These are phyloP conservation scores for Alouatta palliata DNA, from an alignment of 2,113 vertebrate genomes.

Conservation along the genomic window DNA sequence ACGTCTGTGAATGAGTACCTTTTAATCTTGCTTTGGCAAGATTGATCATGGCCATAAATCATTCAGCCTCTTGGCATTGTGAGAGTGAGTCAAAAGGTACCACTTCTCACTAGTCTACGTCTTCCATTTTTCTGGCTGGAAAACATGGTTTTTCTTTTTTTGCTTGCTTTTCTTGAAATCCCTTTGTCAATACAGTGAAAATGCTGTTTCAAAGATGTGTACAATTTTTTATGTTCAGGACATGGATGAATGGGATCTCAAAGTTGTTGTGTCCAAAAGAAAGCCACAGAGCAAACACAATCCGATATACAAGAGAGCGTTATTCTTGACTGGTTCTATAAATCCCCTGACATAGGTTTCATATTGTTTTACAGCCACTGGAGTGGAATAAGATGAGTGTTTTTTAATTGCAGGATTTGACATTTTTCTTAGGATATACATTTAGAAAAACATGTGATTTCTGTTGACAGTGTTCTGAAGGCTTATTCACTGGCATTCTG, in stretches of 20 bases:
- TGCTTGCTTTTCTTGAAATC: conserved; percentile 37
- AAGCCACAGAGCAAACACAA: neutral
- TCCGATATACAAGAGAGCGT: neutral
- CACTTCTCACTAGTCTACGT: neutral
- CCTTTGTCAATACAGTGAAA: neutral
- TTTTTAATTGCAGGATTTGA: neutral
- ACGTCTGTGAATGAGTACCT: neutral
- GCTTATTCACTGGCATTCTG: neutral
- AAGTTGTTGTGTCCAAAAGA: conserved; percentile 14
- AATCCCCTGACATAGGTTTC: no score
- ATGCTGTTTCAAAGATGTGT: conserved; percentile 8
- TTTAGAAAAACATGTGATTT: conserved; percentile 10
- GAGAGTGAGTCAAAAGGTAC: neutral
- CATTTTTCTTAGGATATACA: neutral
- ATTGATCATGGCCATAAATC: conserved; percentile 51
- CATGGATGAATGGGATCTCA: conserved; percentile 5
- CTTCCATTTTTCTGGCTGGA: conserved; percentile 25
- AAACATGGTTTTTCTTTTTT: neutral
- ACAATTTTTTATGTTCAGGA: neutral
- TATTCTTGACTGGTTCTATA: neutral
- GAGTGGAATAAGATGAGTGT: neutral
- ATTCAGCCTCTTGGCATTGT: neutral
- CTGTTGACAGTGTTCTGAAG: neutral
- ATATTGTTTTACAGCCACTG: neutral
- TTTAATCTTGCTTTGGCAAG: conserved; percentile 48